Conservation (phyloP, 2,888 invertebrate genomes). For the Thera obeliscata region DNA sequence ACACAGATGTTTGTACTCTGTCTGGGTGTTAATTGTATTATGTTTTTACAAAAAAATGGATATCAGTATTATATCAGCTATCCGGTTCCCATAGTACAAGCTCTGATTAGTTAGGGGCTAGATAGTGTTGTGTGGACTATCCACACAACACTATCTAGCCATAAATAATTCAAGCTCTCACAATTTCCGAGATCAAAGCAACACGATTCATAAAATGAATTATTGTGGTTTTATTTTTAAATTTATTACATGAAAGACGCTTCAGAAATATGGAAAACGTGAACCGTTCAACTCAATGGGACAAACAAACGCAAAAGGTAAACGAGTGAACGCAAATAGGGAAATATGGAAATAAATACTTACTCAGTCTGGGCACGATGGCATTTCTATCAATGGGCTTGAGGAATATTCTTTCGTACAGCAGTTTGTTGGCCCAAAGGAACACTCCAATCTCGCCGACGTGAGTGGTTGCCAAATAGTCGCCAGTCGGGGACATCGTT, state of each 20-base stretch:
- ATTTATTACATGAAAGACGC: neutral
- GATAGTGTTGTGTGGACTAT: no score
- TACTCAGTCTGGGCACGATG: conserved; percentile 70
- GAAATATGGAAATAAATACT: conserved; percentile 45
- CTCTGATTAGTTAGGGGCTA: no score
- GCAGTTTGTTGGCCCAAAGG: conserved; percentile 95
- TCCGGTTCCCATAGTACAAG: no score
- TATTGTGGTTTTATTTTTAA: neutral
- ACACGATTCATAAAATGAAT: neutral
- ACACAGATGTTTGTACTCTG: no score
- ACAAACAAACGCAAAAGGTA: conserved; percentile 3
- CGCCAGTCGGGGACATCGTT: conserved; percentile 95
- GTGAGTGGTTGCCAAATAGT: conserved; percentile 95
- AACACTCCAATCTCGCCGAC: conserved; percentile 95
- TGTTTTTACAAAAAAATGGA: no score
- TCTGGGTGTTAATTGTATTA: no score
- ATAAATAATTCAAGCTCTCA: neutral
- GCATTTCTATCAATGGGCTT: conserved; percentile 86
- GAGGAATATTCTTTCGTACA: conserved; percentile 92
- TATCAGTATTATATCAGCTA: no score
- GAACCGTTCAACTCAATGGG: neutral
- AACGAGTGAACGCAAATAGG: neutral
- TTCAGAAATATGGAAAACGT: neutral
- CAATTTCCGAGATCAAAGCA: neutral
- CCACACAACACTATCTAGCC: no score